Conservation (phyloP, 2,797 vertebrate species). For the Chromis chromis region DNA sequence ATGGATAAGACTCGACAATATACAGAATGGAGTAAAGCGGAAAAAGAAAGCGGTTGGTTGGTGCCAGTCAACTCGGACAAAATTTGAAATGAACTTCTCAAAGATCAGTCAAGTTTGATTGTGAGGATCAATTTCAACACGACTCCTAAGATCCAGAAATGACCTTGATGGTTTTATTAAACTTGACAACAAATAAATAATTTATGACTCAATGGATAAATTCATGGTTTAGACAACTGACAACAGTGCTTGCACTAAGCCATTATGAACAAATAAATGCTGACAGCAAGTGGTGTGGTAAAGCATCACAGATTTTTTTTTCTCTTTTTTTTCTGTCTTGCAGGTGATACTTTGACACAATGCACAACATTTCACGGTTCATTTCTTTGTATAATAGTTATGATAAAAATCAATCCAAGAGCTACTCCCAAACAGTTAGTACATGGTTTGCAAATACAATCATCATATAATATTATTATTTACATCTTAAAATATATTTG, state of each 20-base stretch:
- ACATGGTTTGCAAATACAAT: conserved; percentile 85
- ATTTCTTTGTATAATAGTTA: conserved; percentile 81
- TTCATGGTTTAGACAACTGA: conserved; percentile 77
- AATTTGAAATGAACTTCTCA: conserved; percentile 36
- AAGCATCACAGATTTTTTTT: conserved; percentile 74
- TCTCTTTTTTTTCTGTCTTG: conserved; percentile 62
- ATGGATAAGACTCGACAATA: conserved; percentile 52
- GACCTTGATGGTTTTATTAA: conserved; percentile 66
- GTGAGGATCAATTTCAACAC: conserved; percentile 50
- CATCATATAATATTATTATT: conserved; percentile 83
- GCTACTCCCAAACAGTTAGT: conserved; percentile 81
- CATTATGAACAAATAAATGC: conserved; percentile 78
- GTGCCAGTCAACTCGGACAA: conserved; percentile 40
- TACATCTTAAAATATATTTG: conserved; percentile 86
- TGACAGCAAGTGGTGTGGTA: conserved; percentile 80
- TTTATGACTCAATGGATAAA: conserved; percentile 66
- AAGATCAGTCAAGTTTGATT: conserved; percentile 50
- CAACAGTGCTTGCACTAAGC: conserved; percentile 81
- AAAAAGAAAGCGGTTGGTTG: conserved; percentile 44
- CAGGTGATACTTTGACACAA: conserved; percentile 83
- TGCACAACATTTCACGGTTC: conserved; percentile 82
- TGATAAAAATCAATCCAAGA: conserved; percentile 82
- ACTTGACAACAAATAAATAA: conserved; percentile 80
- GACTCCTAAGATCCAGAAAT: conserved; percentile 64
- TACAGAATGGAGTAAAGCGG: conserved; percentile 50